Percentiles rank a stretch among this genome's conserved stretches.
Conservation (phyloP, 2,888 invertebrate genomes). For the Pelosia muscerda region DNA sequence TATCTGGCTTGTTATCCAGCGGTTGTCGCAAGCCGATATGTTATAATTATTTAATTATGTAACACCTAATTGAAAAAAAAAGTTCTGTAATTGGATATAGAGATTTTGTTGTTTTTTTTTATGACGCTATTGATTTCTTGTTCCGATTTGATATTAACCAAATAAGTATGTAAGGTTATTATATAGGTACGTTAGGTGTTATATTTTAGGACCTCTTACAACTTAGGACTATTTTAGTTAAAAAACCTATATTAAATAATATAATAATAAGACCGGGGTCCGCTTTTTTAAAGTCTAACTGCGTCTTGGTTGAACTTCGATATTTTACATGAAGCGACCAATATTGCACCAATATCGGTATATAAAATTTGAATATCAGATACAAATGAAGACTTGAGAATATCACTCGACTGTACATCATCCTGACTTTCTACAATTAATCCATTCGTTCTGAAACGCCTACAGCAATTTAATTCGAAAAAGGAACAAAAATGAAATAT, state of each 20-base stretch:
- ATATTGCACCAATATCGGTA: too few relatives aligned
- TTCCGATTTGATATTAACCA: neutral
- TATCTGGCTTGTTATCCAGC: neutral
- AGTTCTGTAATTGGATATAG: neutral
- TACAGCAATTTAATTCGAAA: constrained; percentile 2
- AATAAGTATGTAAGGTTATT: neutral
- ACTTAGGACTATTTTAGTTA: too few relatives aligned
- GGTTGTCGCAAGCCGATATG: neutral
- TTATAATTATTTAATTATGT: neutral
- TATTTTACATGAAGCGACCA: too few relatives aligned
- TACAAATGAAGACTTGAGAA: neutral
- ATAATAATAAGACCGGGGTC: too few relatives aligned
- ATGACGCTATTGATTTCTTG: neutral
- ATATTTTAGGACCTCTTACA: too few relatives aligned
- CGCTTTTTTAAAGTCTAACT: too few relatives aligned
- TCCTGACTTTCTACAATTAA: neutral
- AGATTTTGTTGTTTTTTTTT: neutral
- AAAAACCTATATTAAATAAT: too few relatives aligned
- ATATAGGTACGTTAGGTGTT: neutral
- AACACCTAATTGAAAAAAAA: neutral
- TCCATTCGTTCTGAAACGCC: constrained; percentile 11
- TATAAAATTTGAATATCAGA: too few relatives aligned
- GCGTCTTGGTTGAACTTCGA: too few relatives aligned
- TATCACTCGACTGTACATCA: neutral
- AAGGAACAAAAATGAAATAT: constrained; percentile 10